Evolutionary conservation across 2,888 invertebrate genomes (phyloP), one percentile per base, ranked within the genome.

Genomic region (Acanthacorydalis orientalis): DNA sequence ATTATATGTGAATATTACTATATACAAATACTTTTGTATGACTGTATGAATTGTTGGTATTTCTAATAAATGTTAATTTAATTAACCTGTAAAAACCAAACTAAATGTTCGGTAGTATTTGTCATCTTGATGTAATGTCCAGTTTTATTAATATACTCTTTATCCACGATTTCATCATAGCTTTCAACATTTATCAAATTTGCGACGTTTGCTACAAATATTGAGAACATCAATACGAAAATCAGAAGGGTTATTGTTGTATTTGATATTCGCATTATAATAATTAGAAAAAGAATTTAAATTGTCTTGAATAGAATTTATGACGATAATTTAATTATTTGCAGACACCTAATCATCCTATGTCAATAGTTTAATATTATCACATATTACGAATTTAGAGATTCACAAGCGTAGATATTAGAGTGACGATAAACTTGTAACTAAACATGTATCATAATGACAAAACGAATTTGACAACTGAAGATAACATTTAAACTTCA

Each of bases 81-180:
- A 31, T 32, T 64, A 64, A 83, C 85, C 75, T 86, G 85, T 52
- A 85, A 58, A 64, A 86, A 85, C 84, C 84, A 85, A 53, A 84
- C 68, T 43, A 86, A 62, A 58, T 80, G 73, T 41, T 75, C 65
- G 10, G 66, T 57, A 1, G 73, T 69, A 57, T 78, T 72, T 40
- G 68, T 68, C 46, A 81, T 73, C 59, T 67, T 62, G 66, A 72
- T 55, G 7, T 37, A 10, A 16, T 46, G 43, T 44, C 37, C 45
- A 32, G 46, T 39, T 23, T 23, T 23, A 48, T 44, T 40, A 32
- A 47, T 50, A 46, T 46, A 48, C 34, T 39, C 48, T 33, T 48
- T 33, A 23, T 23, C 44, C 16, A 43, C 47, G 31, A 50, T 50
- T 44, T 50, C 51, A 48, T 59, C 52, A 45, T 58, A 55, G 40